These are phyloP conservation scores for Matsumyia berberina DNA, from an alignment of 2,888 invertebrate species.

Conservation along the genomic window DNA sequence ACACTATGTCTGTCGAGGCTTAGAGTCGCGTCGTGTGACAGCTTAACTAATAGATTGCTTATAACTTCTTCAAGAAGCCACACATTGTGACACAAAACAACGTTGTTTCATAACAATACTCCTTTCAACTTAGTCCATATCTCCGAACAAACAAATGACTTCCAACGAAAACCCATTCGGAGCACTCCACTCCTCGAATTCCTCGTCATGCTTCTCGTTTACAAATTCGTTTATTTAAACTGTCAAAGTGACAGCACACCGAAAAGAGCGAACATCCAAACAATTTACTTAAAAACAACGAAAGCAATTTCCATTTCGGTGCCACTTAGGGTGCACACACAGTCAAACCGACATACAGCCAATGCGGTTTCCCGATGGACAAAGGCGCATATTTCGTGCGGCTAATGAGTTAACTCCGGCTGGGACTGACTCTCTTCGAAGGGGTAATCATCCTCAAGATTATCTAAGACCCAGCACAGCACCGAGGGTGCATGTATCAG, in stretches of 20 bases:
- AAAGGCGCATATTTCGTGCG: constrained; percentile 63
- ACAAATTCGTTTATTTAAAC: constrained; percentile 11
- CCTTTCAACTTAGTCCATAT: too few species aligned
- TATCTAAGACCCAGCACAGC: constrained; percentile 44
- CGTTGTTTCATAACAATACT: too few species aligned
- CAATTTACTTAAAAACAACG: constrained; percentile 26
- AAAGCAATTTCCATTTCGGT: constrained; percentile 28
- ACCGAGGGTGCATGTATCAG: constrained; percentile 51
- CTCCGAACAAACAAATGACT: too few species aligned
- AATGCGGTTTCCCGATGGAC: constrained; percentile 48
- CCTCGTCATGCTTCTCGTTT: background rate
- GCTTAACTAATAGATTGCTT: too few species aligned
- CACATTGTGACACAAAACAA: too few species aligned
- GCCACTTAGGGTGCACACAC: constrained; percentile 38
- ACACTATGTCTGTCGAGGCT: too few species aligned
- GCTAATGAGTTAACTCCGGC: constrained; percentile 62
- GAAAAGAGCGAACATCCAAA: background rate
- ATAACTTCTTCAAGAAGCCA: too few species aligned
- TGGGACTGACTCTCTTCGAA: constrained; percentile 17
- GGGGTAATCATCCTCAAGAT: constrained; percentile 49
- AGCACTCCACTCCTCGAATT: too few species aligned
- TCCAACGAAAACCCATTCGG: too few species aligned
- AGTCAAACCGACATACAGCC: constrained; percentile 9
- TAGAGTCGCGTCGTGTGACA: too few species aligned
- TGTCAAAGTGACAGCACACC: constrained; percentile 33